Conservation (phyloP, 2,888 invertebrate genomes). For the Arge pagana region DNA sequence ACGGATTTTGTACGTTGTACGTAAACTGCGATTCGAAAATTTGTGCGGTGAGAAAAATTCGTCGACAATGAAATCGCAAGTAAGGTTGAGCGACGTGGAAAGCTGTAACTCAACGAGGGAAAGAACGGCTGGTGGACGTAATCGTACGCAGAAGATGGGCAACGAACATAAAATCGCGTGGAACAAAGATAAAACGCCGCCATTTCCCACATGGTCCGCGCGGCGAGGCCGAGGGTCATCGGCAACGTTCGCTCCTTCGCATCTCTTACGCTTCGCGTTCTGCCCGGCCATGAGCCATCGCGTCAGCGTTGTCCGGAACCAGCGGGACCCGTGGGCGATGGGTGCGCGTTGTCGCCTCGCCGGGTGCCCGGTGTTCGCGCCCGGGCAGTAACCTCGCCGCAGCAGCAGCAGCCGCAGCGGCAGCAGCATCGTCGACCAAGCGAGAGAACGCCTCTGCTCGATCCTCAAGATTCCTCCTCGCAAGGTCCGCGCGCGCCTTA, state of each 20-base stretch:
- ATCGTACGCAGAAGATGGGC: too few relatives aligned
- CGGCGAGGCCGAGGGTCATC: conserved; percentile 7
- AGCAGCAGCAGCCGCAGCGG: too few relatives aligned
- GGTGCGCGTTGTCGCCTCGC: conserved; percentile 9
- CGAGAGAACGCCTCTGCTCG: conserved; percentile 17
- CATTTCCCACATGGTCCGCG: conserved; percentile 15
- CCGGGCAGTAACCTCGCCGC: conserved; percentile 22
- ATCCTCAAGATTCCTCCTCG: conserved; percentile 18
- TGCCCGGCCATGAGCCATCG: conserved; percentile 10
- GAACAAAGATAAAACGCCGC: background rate
- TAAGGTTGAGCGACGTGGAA: too few relatives aligned
- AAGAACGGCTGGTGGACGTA: too few relatives aligned
- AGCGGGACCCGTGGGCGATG: conserved; percentile 12
- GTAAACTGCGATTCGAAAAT: too few relatives aligned
- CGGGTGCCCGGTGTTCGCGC: conserved; percentile 19
- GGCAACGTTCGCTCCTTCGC: conserved; percentile 11
- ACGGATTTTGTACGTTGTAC: too few relatives aligned
- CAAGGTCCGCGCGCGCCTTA: conserved; percentile 8
- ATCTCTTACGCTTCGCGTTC: background rate
- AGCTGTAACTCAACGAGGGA: too few relatives aligned
- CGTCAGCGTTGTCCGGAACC: conserved; percentile 4
- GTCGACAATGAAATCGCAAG: too few relatives aligned
- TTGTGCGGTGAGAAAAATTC: too few relatives aligned
- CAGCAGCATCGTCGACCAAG: conserved; percentile 15
- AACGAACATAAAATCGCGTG: background rate